Evolutionary conservation across 2,113 vertebrate genomes (phyloP), one percentile per base, ranked within the genome.

Genomic region (Hydrolagus affinis): DNA sequence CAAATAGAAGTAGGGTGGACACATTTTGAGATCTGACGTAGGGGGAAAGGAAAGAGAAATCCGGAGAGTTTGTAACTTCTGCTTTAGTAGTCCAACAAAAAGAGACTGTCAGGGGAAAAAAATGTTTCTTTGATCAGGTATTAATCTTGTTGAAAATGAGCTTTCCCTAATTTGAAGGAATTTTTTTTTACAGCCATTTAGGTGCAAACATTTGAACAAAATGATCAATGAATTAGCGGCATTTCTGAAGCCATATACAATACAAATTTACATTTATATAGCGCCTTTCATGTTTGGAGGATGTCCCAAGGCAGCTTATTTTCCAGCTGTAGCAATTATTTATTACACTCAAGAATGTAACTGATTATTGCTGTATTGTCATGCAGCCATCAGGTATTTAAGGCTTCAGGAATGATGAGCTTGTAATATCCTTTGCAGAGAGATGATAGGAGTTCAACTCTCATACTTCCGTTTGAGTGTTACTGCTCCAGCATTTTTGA

Each of bases 61-160:
- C 66, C 21, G 6, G 78, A 83, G 66, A 83, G 62, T 30, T 83
- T 30, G 12, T 25, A 66, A 66, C 64, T 83, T 83, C 64, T 28
- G 11, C 10, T n/a, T 80, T 66, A 62, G 25, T 66, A 83, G 62
- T 83, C 60, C 62, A 83, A 83, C 78, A 62, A 83, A 66, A 80
- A 80, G 30, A 3, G 28, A 28, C 30, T 28, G 66, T 83, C 66
- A 28, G 4, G 64, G 64, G 17, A 25, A 62, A 64, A 62, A 64
- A 28, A 23, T 60, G 23, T 83, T 64, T 68, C 62, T 68, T 75
- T 75, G 32, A 83, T 21, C 15, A 19, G 25, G 32, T 64, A 83
- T 66, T 28, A 83, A 83, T 83, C 78, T 10, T 2, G 28, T 32
- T 83, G 28, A 83, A 32, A 68, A 30, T 80, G n/a, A 80, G 76